phyloP scores from a whole-genome alignment of 2,888 invertebrate species.

The Lymantria dispar region DNA sequence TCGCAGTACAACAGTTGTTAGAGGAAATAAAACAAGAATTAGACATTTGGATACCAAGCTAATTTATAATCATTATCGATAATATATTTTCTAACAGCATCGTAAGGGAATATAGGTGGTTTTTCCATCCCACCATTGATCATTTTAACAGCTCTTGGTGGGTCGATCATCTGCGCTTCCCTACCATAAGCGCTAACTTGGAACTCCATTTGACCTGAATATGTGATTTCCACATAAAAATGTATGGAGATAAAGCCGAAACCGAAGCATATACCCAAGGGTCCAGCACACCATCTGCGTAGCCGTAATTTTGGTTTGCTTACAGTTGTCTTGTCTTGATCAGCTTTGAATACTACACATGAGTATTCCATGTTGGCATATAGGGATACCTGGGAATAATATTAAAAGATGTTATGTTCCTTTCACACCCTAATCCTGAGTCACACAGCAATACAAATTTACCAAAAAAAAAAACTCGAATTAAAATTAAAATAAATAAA shows the following conservation, averaged over 20 bases:
- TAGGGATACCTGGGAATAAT: constrained; percentile 4
- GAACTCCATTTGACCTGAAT: constrained; percentile 1
- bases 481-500: no score
- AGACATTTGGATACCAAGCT: no score
- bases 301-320: constrained; percentile 30
- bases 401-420: neutral
- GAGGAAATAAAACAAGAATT: no score
- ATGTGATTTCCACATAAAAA: constrained; percentile 40
- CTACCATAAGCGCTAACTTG: constrained; percentile 3
- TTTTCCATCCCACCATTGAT: neutral
- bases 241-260: constrained; percentile 38
- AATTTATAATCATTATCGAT: neutral
- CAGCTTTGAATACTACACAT: constrained; percentile 39
- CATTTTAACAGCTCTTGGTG: neutral
- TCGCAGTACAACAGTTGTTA: no score
- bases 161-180: neutral
- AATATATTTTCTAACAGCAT: neutral
- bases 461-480: no score
- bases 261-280: constrained; percentile 30
- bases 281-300: constrained; percentile 38
- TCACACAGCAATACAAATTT: no score
- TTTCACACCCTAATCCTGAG: no score
- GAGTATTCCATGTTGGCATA: constrained; percentile 30
- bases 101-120: no score
- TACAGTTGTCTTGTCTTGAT: neutral